These are phyloP conservation scores for Buphagus erythrorhynchus DNA, from an alignment of 2,797 vertebrate species.

Conservation along the genomic window DNA sequence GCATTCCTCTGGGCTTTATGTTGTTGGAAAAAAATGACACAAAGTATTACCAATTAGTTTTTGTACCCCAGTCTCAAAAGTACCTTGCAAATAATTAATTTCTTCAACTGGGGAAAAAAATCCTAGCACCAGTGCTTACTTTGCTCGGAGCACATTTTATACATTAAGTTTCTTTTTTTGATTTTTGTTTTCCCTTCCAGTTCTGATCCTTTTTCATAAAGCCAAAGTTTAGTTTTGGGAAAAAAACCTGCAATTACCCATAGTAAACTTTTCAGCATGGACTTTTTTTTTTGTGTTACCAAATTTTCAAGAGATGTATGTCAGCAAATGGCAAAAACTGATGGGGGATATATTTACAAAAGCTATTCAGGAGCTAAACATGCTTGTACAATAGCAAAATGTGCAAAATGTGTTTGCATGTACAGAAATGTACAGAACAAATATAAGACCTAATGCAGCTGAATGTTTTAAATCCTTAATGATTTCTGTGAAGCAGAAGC, in stretches of 20 bases:
- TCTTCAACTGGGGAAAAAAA: not conserved
- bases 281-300: not conserved
- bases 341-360: not conserved
- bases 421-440: not conserved
- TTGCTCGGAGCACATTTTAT: not conserved
- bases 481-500: not conserved
- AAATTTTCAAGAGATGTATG: not conserved
- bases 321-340: not conserved
- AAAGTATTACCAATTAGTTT: not conserved
- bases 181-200: not conserved
- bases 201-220: not conserved
- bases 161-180: not conserved
- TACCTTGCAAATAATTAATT: not conserved
- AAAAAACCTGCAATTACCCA: not conserved
- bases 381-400: not conserved
- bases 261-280: not conserved
- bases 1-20: not conserved
- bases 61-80: not conserved
- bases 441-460: not conserved
- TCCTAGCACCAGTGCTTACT: not conserved
- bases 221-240: not conserved
- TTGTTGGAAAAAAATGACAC: not conserved
- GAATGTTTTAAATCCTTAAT: not conserved
- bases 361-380: not conserved
- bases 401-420: not conserved